Base-by-base conservation (phyloP, 2,888 invertebrate species). In the Ectemnius lituratus region DNA sequence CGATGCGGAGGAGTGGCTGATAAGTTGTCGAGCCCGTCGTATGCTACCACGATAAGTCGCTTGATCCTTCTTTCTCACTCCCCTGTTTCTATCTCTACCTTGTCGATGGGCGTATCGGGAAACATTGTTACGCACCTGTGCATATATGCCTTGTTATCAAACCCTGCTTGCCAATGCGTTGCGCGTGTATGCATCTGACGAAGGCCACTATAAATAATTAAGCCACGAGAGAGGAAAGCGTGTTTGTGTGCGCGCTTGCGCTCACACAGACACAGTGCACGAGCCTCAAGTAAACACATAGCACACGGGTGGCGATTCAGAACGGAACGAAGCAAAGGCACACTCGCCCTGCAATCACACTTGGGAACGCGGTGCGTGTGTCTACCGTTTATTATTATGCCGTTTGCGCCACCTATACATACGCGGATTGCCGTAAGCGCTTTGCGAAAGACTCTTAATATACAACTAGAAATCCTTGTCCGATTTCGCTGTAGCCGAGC, bases 181-280 rank as follows among this genome's bases (percentile, higher is more conserved):
- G 52, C 16, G 37, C 37, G 37, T 52, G 16, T 52, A 16, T 52
- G 52, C 52, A 52, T 16, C n/a, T 16, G 52, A 2, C 37, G 14
- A 52, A 52, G 52, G 52, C 52, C 16, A 52, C 52, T 52, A 16
- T 52, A 52, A 52, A 52, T 52, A 52, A 52, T 52, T 52, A 52
- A 52, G 52, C 6, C 16, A 13, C 16, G 16, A 11, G 52, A 52
- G 52, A 52, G 52, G 11, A 37, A 37, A 37, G 37, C 11, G 37
- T 37, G 37, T 23, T 3, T 11, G 8, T 37, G 37, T 11, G 37
- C 8, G 37, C 11, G 37, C 11, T 8, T 6, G 37, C 37, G 37
- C 37, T 11, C 37, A 37, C 11, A 11, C 37, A 6, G 37, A 23
- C 23, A 23, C 8, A 37, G 11, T 37, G 37, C 37, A 37, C 6